phyloP scores from a whole-genome alignment of 2,797 vertebrate genomes.

The Orestias chungarensis region DNA sequence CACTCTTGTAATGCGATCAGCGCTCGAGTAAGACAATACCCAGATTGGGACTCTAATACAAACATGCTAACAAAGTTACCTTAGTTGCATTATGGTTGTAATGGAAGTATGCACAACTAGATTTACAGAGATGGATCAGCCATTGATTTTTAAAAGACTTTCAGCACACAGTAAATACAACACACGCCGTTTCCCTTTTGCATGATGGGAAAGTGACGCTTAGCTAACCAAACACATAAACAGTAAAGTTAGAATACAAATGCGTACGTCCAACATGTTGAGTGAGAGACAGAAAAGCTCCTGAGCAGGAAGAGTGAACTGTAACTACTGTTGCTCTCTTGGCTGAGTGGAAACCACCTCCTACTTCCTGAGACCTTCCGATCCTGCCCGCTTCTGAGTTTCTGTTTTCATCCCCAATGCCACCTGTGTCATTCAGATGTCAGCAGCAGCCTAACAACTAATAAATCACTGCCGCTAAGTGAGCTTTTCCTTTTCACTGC shows the following conservation, averaged over 20 bases:
- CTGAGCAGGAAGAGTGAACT: constrained; percentile 15
- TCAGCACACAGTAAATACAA: constrained; percentile 5
- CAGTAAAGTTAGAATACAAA: constrained; percentile 5
- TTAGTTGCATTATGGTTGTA: constrained; percentile 42
- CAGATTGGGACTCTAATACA: constrained; percentile 42
- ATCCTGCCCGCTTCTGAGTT: constrained; percentile 46
- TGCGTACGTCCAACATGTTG: neutral
- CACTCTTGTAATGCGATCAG: constrained; percentile 52
- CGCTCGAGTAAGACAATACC: constrained; percentile 51
- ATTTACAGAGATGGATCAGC: constrained; percentile 46
- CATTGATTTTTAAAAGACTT: constrained; percentile 33
- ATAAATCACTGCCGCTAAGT: constrained; percentile 80
- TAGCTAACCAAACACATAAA: no score
- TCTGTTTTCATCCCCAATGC: constrained; percentile 70
- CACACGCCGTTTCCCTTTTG: neutral
- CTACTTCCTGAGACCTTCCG: constrained; percentile 54
- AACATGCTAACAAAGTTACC: constrained; percentile 55
- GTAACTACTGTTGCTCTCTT: constrained; percentile 25
- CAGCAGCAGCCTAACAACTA: constrained; percentile 73
- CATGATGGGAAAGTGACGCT: neutral
- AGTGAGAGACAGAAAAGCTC: constrained; percentile 7
- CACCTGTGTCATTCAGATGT: constrained; percentile 69
- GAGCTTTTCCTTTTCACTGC: constrained; percentile 77
- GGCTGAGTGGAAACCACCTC: constrained; percentile 46
- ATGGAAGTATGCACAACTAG: constrained; percentile 32